phyloP scores from a whole-genome alignment of 2,113 vertebrate species.

The Emydocephalus ijimae region DNA sequence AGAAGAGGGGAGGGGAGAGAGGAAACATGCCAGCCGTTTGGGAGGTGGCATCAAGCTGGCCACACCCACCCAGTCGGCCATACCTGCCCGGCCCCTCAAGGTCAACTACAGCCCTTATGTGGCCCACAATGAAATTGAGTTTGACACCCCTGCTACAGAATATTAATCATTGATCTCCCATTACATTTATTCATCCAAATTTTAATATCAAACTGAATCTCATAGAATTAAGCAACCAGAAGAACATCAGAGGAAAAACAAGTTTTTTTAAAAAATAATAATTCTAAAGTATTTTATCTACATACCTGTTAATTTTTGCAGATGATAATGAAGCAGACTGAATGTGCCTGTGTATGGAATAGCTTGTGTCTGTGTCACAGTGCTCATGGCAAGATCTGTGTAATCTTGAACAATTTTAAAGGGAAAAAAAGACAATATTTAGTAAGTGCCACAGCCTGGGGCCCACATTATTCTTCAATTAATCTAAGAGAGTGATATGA shows the following conservation, averaged over 20 bases:
- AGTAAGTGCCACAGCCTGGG: too few relatives aligned
- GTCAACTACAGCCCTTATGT: too few relatives aligned
- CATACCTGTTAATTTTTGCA: constrained; percentile 85
- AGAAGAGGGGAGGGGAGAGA: too few relatives aligned
- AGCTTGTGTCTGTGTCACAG: constrained; percentile 92
- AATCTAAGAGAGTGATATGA: background rate
- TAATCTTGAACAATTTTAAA: constrained; percentile 75
- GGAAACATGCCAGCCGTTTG: too few relatives aligned
- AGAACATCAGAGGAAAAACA: background rate
- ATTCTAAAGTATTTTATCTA: fast-evolving
- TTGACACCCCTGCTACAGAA: background rate
- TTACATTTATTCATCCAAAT: background rate
- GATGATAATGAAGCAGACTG: constrained; percentile 82
- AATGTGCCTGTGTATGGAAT: constrained; percentile 91
- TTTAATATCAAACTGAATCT: background rate
- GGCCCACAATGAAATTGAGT: too few relatives aligned
- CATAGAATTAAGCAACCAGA: background rate
- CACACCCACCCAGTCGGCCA: too few relatives aligned
- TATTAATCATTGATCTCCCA: background rate
- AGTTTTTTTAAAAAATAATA: background rate
- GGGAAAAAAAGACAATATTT: background rate
- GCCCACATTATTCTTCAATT: background rate
- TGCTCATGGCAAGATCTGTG: constrained; percentile 92
- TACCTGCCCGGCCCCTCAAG: too few relatives aligned
- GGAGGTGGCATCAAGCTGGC: too few relatives aligned